phyloP scores from a whole-genome alignment of 2,113 vertebrate genomes.

The Paradoxurus hermaphroditus region DNA sequence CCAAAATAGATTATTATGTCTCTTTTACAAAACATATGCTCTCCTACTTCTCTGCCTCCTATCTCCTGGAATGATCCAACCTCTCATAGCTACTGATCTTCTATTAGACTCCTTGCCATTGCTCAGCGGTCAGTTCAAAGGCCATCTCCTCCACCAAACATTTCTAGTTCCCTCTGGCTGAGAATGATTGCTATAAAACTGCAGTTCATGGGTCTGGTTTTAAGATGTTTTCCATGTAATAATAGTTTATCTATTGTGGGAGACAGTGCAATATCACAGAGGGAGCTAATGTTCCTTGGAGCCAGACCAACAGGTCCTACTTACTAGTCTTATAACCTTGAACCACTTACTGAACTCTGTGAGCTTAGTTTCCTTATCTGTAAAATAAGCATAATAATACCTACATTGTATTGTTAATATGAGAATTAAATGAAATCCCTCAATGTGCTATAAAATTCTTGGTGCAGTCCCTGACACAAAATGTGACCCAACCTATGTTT shows the following conservation, averaged over 20 bases:
- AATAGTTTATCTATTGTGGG: neutral
- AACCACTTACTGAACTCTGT: neutral
- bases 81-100: neutral
- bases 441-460: neutral
- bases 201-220: neutral
- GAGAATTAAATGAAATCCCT: neutral
- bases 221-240: neutral
- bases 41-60: neutral
- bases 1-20: neutral
- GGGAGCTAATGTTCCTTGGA: neutral
- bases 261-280: neutral
- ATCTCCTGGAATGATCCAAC: neutral
- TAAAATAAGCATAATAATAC: neutral
- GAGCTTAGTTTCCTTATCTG: neutral
- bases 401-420: neutral
- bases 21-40: neutral
- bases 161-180: neutral
- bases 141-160: neutral
- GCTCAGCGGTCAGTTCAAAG: neutral
- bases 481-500: neutral
- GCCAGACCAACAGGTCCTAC: neutral
- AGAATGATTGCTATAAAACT: neutral
- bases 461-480: neutral
- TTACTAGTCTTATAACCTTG: slow-evolving; percentile 8
- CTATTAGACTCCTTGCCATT: neutral